These are phyloP conservation scores for Diglossa cyanea DNA, from an alignment of 2,797 vertebrate genomes.

Conservation along the genomic window DNA sequence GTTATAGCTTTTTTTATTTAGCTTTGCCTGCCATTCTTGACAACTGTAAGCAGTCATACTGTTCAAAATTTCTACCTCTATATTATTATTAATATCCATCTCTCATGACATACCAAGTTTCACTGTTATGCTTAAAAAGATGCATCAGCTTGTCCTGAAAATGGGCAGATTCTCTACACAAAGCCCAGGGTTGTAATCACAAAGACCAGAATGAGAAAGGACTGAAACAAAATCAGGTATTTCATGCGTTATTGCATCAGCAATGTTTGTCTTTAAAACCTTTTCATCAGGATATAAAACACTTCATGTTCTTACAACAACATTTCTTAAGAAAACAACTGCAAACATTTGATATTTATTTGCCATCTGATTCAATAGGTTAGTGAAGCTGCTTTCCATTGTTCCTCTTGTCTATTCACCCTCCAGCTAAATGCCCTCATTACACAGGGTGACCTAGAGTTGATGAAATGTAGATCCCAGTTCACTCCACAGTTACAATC, in stretches of 20 bases:
- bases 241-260: neutral
- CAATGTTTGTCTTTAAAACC: neutral
- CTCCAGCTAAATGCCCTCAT: constrained; percentile 38
- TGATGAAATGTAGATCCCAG: constrained; percentile 25
- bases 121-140: neutral
- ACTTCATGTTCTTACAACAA: neutral
- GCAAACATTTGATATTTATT: neutral
- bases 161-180: neutral
- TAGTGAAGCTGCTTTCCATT: neutral
- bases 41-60: neutral
- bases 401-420: neutral
- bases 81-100: neutral
- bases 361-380: neutral
- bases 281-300: neutral
- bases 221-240: neutral
- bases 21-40: neutral
- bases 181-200: neutral
- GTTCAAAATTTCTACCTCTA: neutral
- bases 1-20: neutral
- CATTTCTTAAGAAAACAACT: neutral
- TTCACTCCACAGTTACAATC: neutral
- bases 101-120: neutral
- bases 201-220: neutral
- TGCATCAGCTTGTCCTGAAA: neutral
- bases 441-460: constrained; percentile 18